Base-by-base conservation (phyloP, 2,888 invertebrate species). In the Protonemura montana region DNA sequence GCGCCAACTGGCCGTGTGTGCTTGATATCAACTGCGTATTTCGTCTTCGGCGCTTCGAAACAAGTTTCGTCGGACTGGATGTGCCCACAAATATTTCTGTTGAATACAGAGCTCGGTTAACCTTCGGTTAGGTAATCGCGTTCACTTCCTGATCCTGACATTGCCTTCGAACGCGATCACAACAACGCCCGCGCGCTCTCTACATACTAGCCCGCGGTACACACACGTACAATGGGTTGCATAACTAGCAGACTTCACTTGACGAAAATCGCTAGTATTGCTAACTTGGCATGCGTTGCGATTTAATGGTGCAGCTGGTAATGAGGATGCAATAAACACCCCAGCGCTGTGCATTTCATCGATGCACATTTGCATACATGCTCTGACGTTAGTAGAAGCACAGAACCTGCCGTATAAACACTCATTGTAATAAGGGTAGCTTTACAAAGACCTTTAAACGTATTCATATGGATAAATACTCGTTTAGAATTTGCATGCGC, bases 311-410 rank as follows among this genome's bases (percentile, higher is more conserved):
- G 59, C 59, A 59, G 59, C 59, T 59, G 6, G 13, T 59, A 59
- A 59, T 59, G 59, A 59, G 59, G 59, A 59, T 59, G 59, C 59
- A 59, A 59, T 59, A 21, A 59, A 7, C 59, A 59, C 59, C 59
- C 59, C 59, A 59, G 59, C 59, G 59, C 59, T 59, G 59, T 59
- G 59, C 59, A 59, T 59, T 59, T 59, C 59, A 59, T 7, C 59
- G 59, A 21, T 59, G 59, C 59, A 59, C 59, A 59, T 59, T 59
- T 59, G 21, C 59, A 59, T 59, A 59, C 59, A 59, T 13, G 59
- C 59, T 59, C 59, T 21, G 59, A 59, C 59, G 13, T 16, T 10
- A 2, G 59, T 59, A 35, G 35, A 21, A 59, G 7, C 59, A 35
- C 35, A 21, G 1, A 3, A 10, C 59, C 16, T 10, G 59, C 59